Evolutionary conservation across 2,888 invertebrate species (phyloP).

Genomic region (Trimorus sp.): DNA sequence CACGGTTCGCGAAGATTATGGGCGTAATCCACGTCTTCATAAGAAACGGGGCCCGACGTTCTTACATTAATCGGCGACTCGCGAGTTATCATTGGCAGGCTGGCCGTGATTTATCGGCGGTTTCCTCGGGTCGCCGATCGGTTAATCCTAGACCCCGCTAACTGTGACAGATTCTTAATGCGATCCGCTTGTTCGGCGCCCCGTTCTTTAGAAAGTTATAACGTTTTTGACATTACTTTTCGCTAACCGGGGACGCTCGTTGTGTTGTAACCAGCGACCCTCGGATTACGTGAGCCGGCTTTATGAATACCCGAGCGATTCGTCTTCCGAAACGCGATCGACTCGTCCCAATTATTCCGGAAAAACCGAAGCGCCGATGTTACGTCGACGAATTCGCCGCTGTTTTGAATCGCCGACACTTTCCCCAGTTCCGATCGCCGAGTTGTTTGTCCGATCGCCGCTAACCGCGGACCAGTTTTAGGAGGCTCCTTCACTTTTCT

Average conservation of each 20-base stretch:
- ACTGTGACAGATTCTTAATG: conserved; percentile 53
- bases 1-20: conserved; percentile 55
- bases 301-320: too few relatives aligned
- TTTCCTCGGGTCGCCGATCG: conserved; percentile 18
- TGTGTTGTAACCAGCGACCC: conserved; percentile 29
- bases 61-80: conserved; percentile 21
- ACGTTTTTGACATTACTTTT: conserved; percentile 38
- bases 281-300: too few relatives aligned
- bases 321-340: too few relatives aligned
- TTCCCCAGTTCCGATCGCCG: too few relatives aligned
- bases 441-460: too few relatives aligned
- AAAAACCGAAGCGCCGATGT: too few relatives aligned
- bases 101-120: conserved; percentile 46
- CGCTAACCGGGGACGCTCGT: background rate
- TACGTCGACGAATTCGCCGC: too few relatives aligned
- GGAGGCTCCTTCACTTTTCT: too few relatives aligned
- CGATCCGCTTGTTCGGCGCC: conserved; percentile 41
- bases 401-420: too few relatives aligned
- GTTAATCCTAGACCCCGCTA: conserved; percentile 38
- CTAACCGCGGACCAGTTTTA: too few relatives aligned
- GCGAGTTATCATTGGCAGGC: conserved; percentile 41
- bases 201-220: conserved; percentile 50
- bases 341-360: too few relatives aligned
- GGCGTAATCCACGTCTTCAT: conserved; percentile 46
- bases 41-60: conserved; percentile 20